Base-by-base conservation (phyloP, 2,113 vertebrate species). In the Petaurus breviceps region DNA sequence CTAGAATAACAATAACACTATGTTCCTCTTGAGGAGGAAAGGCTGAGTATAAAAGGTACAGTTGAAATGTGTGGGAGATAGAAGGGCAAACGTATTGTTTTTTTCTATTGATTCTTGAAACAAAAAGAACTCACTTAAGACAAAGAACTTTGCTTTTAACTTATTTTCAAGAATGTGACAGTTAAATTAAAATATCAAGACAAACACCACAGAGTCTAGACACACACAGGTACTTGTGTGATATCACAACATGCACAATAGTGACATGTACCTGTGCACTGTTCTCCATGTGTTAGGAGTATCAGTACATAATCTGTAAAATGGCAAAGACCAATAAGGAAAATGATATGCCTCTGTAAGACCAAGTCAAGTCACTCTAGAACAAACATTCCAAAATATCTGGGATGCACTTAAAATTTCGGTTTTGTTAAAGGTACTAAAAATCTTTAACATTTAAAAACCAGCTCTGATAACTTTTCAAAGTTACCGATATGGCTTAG, bases 401-500 rank as follows among this genome's bases (percentile, higher is more conserved):
- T 92, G 89, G 26, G 26, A 92, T 23, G 91, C 12, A 25, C 26
- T 50, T 84, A 24, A 94, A 90, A 53, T 90, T 93, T 91, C 92
- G 19, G 25, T 93, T 91, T 55, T 91, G 28, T 47, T 95, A 51
- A 90, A 91, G 89, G 94, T 93, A 95, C 92, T 93, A 95, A 94
- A 54, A 92, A 94, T 47, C 89, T 51, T 77, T 89, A 96, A 94
- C 26, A 91, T 93, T 95, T 25, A 91, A 31, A 93, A 46, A 94
- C 92, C 28, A 89, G 95, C 91, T 93, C 8, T 49, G 91, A 91
- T 28, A 91, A 31, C 54, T 95, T 91, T 95, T 24, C 12, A 8
- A 91, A 96, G 93, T 49, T 77, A 95, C n/a, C n/a, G n/a, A 95
- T 94, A 43, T 51, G 51, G 43, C 24, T 49, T 89, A 90, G 25